Conservation (phyloP, 2,113 vertebrate genomes). For the Corythaixoides concolor region DNA sequence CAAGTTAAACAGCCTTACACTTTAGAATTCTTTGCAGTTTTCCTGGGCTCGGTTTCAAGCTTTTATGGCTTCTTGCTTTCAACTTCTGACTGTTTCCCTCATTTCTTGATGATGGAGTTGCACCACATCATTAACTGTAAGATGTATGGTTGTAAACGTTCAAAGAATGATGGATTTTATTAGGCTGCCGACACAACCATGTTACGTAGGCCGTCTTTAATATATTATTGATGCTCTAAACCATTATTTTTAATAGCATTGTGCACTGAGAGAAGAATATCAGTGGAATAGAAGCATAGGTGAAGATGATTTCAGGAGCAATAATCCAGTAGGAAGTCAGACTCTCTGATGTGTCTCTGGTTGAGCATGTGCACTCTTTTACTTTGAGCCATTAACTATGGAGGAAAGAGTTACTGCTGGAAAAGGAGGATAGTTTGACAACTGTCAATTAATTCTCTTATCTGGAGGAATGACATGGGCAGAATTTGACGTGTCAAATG, state of each 20-base stretch:
- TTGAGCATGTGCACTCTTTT: not conserved
- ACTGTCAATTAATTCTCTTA: not conserved
- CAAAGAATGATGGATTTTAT: slow-evolving; percentile 41
- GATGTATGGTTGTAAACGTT: slow-evolving; percentile 20
- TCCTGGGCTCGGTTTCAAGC: not conserved
- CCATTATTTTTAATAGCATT: slow-evolving; percentile 31
- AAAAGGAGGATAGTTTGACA: not conserved
- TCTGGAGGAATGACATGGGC: not conserved
- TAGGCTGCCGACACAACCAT: not conserved
- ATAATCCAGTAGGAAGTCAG: not conserved
- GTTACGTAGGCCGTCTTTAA: not conserved
- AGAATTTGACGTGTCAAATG: not conserved
- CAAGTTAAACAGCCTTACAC: not conserved
- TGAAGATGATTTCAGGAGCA: not conserved
- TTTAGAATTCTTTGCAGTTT: not conserved
- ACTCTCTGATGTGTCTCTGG: not conserved
- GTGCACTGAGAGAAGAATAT: not conserved
- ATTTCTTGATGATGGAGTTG: not conserved
- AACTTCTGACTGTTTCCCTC: not conserved
- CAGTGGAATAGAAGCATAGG: not conserved
- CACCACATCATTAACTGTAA: slow-evolving; percentile 9
- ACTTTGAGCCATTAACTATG: not conserved
- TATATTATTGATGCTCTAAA: slow-evolving; percentile 27
- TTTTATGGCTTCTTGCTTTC: not conserved
- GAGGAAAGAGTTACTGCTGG: not conserved